A percentile compares a stretch with the other conserved stretches of the same genome.
Evolutionary conservation across 2,797 vertebrate genomes (phyloP).

Genomic region (Tapirus indicus): DNA sequence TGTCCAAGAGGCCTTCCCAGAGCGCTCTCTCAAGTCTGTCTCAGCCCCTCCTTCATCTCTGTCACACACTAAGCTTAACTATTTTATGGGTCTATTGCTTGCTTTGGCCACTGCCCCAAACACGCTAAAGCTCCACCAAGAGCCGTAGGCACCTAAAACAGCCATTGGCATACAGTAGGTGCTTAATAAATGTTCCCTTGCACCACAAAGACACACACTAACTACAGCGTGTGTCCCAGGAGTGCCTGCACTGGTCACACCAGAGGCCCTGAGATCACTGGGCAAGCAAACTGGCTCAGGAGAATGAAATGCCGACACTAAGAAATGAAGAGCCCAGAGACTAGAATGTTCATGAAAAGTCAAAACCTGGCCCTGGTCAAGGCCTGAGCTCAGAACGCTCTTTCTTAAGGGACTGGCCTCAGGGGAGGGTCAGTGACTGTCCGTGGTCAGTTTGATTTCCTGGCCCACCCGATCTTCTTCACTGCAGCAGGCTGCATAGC

Average conservation of each 20-base stretch:
- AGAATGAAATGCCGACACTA: background rate
- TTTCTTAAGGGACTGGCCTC: background rate
- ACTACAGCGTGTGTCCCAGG: background rate
- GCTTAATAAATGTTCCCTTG: background rate
- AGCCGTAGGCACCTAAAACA: background rate
- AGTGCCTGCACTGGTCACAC: background rate
- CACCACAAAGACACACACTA: background rate
- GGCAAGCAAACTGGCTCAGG: background rate
- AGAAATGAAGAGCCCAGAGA: background rate
- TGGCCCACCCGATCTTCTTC: background rate
- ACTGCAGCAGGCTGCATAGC: background rate
- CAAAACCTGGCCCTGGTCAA: background rate
- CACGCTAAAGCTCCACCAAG: background rate
- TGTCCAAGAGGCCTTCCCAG: background rate
- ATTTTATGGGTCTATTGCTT: background rate
- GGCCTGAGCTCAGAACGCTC: background rate
- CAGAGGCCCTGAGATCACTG: background rate
- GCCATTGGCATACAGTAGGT: background rate
- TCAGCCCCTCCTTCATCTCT: background rate
- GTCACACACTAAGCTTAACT: background rate
- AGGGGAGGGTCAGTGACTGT: background rate
- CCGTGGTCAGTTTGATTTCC: background rate
- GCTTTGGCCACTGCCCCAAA: background rate
- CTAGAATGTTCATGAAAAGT: background rate
- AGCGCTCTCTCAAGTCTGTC: background rate